phyloP scores from a whole-genome alignment of 2,113 vertebrate species.

The Calyptommatus sinebrachiatus region DNA sequence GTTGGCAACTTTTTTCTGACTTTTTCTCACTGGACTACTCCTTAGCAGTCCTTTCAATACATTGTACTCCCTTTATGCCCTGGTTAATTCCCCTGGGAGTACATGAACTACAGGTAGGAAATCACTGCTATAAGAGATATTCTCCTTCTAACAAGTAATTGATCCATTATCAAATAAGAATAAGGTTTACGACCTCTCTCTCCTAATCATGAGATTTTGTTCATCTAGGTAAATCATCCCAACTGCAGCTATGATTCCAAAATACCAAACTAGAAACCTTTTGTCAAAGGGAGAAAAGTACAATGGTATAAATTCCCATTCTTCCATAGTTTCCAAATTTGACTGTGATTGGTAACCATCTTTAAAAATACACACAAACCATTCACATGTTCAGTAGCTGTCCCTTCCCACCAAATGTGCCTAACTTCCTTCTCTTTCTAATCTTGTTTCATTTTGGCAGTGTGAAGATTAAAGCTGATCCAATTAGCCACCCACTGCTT shows the following conservation, averaged over 20 bases:
- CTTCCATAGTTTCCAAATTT: conserved; percentile 27
- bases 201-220: neutral
- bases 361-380: conserved; percentile 45
- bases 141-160: neutral
- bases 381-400: conserved; percentile 81
- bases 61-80: too few relatives aligned
- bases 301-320: conserved; percentile 10
- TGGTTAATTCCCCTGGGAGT: too few relatives aligned
- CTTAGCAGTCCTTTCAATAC: too few relatives aligned
- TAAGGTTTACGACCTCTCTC: neutral
- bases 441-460: conserved; percentile 63
- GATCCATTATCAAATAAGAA: neutral
- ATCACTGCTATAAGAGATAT: neutral
- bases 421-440: conserved; percentile 75
- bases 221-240: neutral
- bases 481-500: conserved; percentile 87
- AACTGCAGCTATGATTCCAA: neutral
- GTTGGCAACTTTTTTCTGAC: too few relatives aligned
- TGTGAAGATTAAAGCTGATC: conserved; percentile 91
- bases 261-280: neutral
- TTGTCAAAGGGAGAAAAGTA: neutral
- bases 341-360: conserved; percentile 53
- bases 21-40: too few relatives aligned
- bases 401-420: conserved; percentile 59
- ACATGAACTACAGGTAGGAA: too few relatives aligned